Percentiles rank a stretch among this genome's conserved stretches.
phyloP scores from a whole-genome alignment of 1,140 invertebrate genomes.

The Anthonomus grandis region DNA sequence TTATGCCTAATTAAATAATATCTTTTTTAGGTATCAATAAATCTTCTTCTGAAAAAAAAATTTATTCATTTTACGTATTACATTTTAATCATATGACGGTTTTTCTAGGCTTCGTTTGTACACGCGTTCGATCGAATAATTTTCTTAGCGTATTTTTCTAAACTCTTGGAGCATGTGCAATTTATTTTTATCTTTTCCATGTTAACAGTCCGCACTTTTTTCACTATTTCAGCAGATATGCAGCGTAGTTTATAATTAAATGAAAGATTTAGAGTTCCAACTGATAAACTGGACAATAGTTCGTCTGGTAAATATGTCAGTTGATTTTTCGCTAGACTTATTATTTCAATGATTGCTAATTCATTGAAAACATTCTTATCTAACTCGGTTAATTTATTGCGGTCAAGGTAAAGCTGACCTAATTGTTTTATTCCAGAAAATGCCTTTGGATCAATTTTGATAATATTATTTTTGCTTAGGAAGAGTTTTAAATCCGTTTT shows the following conservation, averaged over 20 bases:
- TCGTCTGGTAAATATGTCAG: conserved; percentile 18
- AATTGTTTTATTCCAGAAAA: conserved; percentile 33
- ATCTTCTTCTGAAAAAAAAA: too few relatives aligned
- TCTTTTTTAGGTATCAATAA: too few relatives aligned
- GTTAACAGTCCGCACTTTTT: conserved; percentile 14
- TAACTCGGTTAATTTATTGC: conserved; percentile 34
- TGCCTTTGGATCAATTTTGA: conserved; percentile 29
- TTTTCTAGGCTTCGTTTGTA: too few relatives aligned
- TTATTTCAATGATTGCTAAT: conserved; percentile 27
- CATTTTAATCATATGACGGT: too few relatives aligned
- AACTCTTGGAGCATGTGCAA: conserved; percentile 25
- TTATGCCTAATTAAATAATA: too few relatives aligned
- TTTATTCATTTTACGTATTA: too few relatives aligned
- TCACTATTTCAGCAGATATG: conserved; percentile 26
- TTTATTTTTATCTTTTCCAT: conserved; percentile 24
- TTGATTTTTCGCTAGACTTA: conserved; percentile 37
- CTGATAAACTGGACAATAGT: conserved; percentile 17
- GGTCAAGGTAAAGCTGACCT: conserved; percentile 36
- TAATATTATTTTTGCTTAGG: conserved; percentile 41
- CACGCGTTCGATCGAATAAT: too few relatives aligned
- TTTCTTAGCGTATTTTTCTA: neutral
- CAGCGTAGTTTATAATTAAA: conserved; percentile 30
- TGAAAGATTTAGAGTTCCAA: conserved; percentile 24
- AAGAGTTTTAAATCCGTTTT: conserved; percentile 32
- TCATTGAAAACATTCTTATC: conserved; percentile 23